Conservation (phyloP, 2,888 invertebrate genomes). For the Protophormia terraenovae region DNA sequence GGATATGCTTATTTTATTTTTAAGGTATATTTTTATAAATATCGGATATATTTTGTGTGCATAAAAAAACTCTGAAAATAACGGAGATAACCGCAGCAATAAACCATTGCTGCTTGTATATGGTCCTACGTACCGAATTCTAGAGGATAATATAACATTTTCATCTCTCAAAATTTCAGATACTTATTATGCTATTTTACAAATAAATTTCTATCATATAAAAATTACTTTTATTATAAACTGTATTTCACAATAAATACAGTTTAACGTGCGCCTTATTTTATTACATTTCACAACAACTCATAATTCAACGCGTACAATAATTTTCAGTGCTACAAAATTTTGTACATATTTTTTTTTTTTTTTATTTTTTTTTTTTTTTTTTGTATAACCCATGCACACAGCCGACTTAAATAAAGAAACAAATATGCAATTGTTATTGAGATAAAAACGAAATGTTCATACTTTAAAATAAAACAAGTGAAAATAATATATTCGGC, state of each 20-base stretch:
- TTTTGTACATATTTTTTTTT: background rate
- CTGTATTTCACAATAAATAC: constrained; percentile 6
- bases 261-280: constrained; percentile 20
- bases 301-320: constrained; percentile 49
- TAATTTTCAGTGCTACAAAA: constrained; percentile 35
- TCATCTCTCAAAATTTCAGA: too few species aligned
- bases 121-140: too few species aligned
- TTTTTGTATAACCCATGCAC: background rate
- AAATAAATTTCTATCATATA: background rate
- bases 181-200: too few species aligned
- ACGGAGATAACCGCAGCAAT: too few species aligned
- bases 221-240: background rate
- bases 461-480: background rate
- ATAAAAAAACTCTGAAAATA: too few species aligned
- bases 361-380: too few species aligned
- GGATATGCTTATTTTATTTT: too few species aligned
- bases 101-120: too few species aligned
- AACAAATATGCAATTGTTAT: background rate
- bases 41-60: too few species aligned
- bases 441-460: background rate
- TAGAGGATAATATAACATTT: too few species aligned
- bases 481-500: too few species aligned
- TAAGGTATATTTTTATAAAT: too few species aligned
- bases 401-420: constrained; percentile 9
- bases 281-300: constrained; percentile 32